Percentiles rank a stretch among this genome's conserved stretches.
phyloP scores from a whole-genome alignment of 2,888 invertebrate species.

The Ophion slaviceki region DNA sequence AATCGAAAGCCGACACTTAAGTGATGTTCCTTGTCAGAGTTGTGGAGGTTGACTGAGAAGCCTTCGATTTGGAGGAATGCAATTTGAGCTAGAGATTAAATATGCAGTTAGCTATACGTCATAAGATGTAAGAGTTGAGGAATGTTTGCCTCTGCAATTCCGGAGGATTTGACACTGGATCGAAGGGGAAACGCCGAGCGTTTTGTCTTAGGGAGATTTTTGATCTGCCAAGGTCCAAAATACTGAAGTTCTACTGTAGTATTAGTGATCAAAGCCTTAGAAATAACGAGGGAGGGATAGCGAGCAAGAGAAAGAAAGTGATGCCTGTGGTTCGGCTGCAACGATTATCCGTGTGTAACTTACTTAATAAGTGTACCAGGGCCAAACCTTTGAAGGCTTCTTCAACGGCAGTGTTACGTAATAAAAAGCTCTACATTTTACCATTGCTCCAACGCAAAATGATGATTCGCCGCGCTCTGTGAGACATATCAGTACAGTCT shows the following conservation, averaged over 20 bases:
- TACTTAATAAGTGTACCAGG: constrained; percentile 77
- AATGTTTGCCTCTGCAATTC: too few species aligned
- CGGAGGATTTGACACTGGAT: too few species aligned
- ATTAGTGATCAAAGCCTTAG: constrained; percentile 75
- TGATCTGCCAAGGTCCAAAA: neutral
- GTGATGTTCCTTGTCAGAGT: too few species aligned
- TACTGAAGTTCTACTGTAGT: constrained; percentile 4
- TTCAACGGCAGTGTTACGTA: constrained; percentile 67
- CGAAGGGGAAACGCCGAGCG: too few species aligned
- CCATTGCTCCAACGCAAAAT: neutral
- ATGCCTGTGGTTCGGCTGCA: constrained; percentile 63
- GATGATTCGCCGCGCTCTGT: neutral
- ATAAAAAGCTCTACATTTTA: constrained; percentile 21
- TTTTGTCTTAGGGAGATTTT: neutral
- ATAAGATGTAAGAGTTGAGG: too few species aligned
- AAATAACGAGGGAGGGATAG: neutral
- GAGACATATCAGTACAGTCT: neutral
- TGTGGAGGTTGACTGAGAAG: too few species aligned
- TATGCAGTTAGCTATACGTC: too few species aligned
- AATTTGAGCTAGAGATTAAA: too few species aligned
- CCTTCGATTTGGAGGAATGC: too few species aligned
- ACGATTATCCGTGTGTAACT: constrained; percentile 73
- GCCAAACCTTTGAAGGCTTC: constrained; percentile 77
- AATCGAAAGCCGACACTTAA: too few species aligned
- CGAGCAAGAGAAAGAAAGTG: constrained; percentile 17